Percentiles rank a stretch among this genome's conserved stretches.
Conservation (phyloP, 2,888 invertebrate species). For the Yponomeuta malinellus region DNA sequence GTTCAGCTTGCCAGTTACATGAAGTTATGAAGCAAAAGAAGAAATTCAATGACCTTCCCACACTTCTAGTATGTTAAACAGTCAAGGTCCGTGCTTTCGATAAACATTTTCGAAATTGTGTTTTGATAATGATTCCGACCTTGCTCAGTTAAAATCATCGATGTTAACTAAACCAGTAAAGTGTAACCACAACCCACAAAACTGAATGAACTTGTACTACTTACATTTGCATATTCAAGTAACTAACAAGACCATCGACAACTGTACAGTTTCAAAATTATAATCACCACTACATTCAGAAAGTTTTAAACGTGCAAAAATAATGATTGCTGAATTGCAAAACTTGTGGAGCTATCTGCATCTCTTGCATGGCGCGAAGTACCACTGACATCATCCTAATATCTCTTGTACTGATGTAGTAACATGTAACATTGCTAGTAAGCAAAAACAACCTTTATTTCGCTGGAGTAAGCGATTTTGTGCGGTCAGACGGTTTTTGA, state of each 20-base stretch:
- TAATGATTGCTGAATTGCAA: not conserved
- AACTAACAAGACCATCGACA: not conserved
- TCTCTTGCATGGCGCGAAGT: not conserved
- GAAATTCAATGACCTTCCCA: no score
- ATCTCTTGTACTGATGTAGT: not conserved
- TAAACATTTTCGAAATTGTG: not conserved
- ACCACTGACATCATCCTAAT: not conserved
- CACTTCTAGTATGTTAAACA: no score
- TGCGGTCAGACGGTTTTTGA: not conserved
- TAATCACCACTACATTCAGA: not conserved
- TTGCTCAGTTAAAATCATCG: not conserved
- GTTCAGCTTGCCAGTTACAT: no score
- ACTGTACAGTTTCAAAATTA: not conserved
- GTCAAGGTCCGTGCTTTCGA: not conserved
- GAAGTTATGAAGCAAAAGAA: no score
- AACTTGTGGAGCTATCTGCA: not conserved
- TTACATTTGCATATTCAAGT: not conserved
- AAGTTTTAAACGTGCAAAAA: not conserved
- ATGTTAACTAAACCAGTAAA: constrained; percentile 1
- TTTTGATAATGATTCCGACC: not conserved
- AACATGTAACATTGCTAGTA: not conserved
- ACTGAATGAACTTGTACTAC: constrained; percentile 1
- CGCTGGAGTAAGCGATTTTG: not conserved
- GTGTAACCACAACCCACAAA: not conserved
- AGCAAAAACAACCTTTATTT: not conserved